Percentiles rank a stretch among this genome's conserved stretches.
These are phyloP conservation scores for Ochropleura leucogaster DNA, from an alignment of 2,888 invertebrate genomes.

Conservation along the genomic window DNA sequence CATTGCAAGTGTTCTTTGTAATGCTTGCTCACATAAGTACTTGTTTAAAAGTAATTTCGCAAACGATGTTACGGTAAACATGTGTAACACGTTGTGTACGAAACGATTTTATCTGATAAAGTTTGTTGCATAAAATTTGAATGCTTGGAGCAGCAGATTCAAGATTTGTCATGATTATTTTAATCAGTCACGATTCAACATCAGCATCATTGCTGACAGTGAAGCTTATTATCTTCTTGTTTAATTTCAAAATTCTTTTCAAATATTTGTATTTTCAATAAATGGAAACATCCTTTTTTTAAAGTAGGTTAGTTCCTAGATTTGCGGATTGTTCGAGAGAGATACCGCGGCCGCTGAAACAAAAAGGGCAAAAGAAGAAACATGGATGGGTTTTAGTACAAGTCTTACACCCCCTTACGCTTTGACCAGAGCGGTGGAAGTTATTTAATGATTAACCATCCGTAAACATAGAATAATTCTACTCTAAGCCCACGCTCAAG, in stretches of 20 bases:
- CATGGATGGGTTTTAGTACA: too few relatives aligned
- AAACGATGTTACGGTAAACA: constrained; percentile 18
- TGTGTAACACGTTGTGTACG: constrained; percentile 14
- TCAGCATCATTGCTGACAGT: not conserved
- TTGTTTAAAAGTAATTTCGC: constrained; percentile 38
- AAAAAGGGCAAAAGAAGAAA: too few relatives aligned
- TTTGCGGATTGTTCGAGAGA: too few relatives aligned
- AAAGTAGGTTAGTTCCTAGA: too few relatives aligned
- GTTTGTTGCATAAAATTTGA: constrained; percentile 2
- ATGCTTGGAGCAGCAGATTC: not conserved
- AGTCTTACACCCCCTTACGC: too few relatives aligned
- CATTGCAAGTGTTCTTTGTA: constrained; percentile 28
- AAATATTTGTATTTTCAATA: not conserved
- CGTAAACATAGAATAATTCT: too few relatives aligned
- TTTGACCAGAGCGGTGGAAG: too few relatives aligned
- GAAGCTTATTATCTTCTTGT: not conserved
- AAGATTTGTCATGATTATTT: not conserved
- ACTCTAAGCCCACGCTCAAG: not conserved
- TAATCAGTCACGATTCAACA: not conserved
- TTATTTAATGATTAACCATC: too few relatives aligned
- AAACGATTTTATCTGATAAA: constrained; percentile 25
- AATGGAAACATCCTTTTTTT: not conserved
- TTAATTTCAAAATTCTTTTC: not conserved
- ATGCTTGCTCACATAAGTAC: constrained; percentile 19
- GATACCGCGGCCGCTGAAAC: too few relatives aligned